Conservation (phyloP, 1,140 invertebrate species). For the Dysdera silvatica region DNA sequence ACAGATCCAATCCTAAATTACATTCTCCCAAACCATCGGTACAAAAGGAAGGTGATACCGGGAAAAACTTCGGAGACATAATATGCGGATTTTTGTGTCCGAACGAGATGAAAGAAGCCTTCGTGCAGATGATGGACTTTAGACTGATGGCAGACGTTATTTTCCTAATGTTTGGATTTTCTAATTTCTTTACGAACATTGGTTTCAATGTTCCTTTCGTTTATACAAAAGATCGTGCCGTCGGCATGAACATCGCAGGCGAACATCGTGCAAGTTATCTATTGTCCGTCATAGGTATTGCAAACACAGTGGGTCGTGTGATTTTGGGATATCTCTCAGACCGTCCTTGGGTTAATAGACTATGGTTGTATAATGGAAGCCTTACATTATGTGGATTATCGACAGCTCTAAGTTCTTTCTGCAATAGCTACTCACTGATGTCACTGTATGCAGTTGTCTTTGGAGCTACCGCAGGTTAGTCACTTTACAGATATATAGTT, state of each 20-base stretch:
- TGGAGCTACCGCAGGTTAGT: slow-evolving; percentile 64
- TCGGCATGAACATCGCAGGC: slow-evolving; percentile 46
- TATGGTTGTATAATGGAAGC: slow-evolving; percentile 78
- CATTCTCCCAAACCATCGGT: too few relatives aligned
- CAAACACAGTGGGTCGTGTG: slow-evolving; percentile 53
- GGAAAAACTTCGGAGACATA: background rate
- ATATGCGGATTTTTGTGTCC: background rate
- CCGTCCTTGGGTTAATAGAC: slow-evolving; percentile 73
- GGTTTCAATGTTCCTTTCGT: slow-evolving; percentile 93
- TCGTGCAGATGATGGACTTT: slow-evolving; percentile 61
- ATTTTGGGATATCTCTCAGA: slow-evolving; percentile 74
- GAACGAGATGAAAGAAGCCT: slow-evolving; percentile 32
- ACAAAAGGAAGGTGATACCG: background rate
- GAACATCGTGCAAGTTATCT: slow-evolving; percentile 42
- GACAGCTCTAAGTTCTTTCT: slow-evolving; percentile 67
- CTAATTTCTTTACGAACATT: slow-evolving; percentile 91
- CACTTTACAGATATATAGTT: too few relatives aligned
- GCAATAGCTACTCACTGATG: slow-evolving; percentile 58
- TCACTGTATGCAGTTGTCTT: slow-evolving; percentile 66
- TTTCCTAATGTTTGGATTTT: slow-evolving; percentile 81
- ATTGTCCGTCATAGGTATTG: slow-evolving; percentile 49
- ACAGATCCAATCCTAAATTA: slow-evolving; percentile 38
- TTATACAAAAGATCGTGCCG: slow-evolving; percentile 62
- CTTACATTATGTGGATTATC: slow-evolving; percentile 71
- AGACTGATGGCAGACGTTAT: slow-evolving; percentile 65